Base-by-base conservation (phyloP, 1,140 invertebrate species). In the Drosophila jambulina region DNA sequence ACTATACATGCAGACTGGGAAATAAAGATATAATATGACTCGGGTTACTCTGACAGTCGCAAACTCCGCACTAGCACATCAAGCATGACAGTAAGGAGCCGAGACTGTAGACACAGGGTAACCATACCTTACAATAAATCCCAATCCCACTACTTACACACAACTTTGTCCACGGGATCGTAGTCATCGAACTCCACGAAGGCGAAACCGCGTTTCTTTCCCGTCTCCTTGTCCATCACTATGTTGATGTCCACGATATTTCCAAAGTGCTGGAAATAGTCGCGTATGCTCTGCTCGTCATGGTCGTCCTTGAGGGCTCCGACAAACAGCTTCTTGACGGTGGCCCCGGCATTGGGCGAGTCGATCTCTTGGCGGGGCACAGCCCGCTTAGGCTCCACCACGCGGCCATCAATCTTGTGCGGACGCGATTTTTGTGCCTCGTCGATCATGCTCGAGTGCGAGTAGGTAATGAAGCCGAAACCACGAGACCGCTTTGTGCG, bases 381-480 rank as follows among this genome's bases (percentile, higher is more conserved):
- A 13, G 99, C 99, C 81, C 99, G 94, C 92, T 99, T 99, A 0
- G 99, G 97, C 93, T 99, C 99, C 1, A 99, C 98, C 51, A 98
- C 96, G 64, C 98, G 93, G 58, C 95, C 95, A 91, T 95, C 95
- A 68, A 95, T 95, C 76, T 95, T 95, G 81, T 96, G 95, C 10
- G 95, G 96, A 85, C 98, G 95, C 40, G 96, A 96, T 90, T 95
- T 95, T 94, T 99, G 98, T 2, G 98, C 98, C 93, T 97, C 97
- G 94, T 99, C 98, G 36, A 99, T 97, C 97, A 98, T 98, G 77
- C 96, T 95, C n/a, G 97, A 96, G 77, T 96, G 94, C 2, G 97
- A 97, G 93, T 98, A 99, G 8, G 98, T 99, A 40, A 99, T 98
- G 92, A 99, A 99, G n/a, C 98, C 98, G 94, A 99, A 99, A 0